Evolutionary conservation across 2,113 vertebrate species (phyloP).

Genomic region (Muntiacus reevesi): DNA sequence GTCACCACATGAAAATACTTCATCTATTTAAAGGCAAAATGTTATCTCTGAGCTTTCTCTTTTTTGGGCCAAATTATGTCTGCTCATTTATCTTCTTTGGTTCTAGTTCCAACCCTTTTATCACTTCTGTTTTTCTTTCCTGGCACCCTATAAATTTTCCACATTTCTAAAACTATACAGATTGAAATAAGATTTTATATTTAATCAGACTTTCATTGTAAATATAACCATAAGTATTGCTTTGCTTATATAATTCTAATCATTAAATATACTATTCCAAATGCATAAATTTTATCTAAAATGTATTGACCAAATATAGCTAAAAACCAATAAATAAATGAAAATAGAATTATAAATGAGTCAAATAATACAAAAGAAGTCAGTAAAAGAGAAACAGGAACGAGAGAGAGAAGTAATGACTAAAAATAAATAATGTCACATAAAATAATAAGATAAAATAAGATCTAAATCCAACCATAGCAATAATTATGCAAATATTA

Average conservation of each 20-base stretch:
- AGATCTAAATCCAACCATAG: neutral
- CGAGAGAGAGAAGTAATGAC: neutral
- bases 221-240: neutral
- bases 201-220: neutral
- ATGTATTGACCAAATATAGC: neutral
- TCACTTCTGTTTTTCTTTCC: constrained; percentile 37
- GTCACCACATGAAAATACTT: constrained; percentile 40
- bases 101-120: constrained; percentile 30
- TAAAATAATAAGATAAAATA: neutral
- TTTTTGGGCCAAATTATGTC: constrained; percentile 27
- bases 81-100: constrained; percentile 33
- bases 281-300: neutral
- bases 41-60: constrained; percentile 41
- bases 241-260: neutral
- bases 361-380: neutral
- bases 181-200: constrained; percentile 12
- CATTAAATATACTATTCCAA: neutral
- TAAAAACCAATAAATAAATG: neutral
- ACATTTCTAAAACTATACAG: constrained; percentile 13
- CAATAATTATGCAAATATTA: neutral
- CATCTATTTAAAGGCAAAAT: constrained; percentile 48
- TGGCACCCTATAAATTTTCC: constrained; percentile 21
- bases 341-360: neutral
- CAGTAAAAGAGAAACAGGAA: neutral
- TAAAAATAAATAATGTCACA: neutral